Percentiles rank a stretch among this genome's conserved stretches.
phyloP scores from a whole-genome alignment of 2,888 invertebrate genomes.

The Agonum fuliginosum region DNA sequence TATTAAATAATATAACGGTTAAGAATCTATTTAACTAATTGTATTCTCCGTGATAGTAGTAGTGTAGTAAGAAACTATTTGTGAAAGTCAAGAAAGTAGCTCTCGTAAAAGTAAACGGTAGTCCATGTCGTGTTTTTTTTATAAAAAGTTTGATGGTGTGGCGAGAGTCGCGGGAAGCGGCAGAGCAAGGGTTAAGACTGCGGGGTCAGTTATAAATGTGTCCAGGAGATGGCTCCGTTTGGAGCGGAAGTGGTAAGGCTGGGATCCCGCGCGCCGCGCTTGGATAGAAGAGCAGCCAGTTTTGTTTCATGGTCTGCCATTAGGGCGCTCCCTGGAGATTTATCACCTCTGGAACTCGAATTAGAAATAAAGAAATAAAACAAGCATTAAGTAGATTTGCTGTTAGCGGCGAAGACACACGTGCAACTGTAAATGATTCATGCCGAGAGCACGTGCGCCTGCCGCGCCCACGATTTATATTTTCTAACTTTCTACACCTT shows the following conservation, averaged over 20 bases:
- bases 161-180: too few species aligned
- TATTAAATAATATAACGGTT: too few species aligned
- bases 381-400: constrained; percentile 59
- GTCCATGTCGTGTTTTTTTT: neutral
- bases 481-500: constrained; percentile 53
- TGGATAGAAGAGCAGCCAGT: constrained; percentile 37
- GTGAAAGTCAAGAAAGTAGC: neutral
- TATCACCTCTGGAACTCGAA: constrained; percentile 56
- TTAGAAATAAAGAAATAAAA: constrained; percentile 60
- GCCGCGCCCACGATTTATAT: constrained; percentile 50
- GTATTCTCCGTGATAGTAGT: neutral
- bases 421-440: constrained; percentile 57
- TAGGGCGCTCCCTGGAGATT: constrained; percentile 49
- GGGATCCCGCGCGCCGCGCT: neutral
- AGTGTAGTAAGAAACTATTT: neutral
- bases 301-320: constrained; percentile 56
- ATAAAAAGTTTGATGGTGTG: constrained; percentile 19
- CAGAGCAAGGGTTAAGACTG: constrained; percentile 20
- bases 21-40: too few species aligned
- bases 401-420: constrained; percentile 57
- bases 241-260: constrained; percentile 16
- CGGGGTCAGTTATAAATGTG: constrained; percentile 45
- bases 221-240: constrained; percentile 55
- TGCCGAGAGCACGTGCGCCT: constrained; percentile 32
- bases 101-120: neutral